Percentiles rank a stretch among this genome's conserved stretches.
These are phyloP conservation scores for Acanthosepion esculentum DNA, from an alignment of 2,888 invertebrate genomes.

Conservation along the genomic window DNA sequence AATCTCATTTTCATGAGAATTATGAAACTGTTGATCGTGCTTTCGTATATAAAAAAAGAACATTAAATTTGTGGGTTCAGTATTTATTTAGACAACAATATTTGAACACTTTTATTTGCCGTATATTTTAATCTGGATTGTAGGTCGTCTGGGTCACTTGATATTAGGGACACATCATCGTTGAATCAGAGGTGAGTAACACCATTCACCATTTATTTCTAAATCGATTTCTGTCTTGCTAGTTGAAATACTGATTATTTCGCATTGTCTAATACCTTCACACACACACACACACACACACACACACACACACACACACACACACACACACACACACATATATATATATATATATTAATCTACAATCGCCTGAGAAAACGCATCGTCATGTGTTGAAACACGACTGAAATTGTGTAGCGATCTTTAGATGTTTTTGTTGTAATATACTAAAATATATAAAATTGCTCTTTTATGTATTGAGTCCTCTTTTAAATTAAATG, in stretches of 20 bases:
- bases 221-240: not conserved
- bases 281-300: too few relatives aligned
- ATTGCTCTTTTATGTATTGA: too few relatives aligned
- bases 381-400: too few relatives aligned
- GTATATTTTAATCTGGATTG: not conserved
- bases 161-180: slow-evolving; percentile 33
- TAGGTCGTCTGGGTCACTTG: slow-evolving; percentile 21
- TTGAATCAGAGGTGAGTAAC: slow-evolving; percentile 2
- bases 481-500: too few relatives aligned
- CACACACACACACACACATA: too few relatives aligned
- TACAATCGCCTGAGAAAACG: not conserved
- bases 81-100: not conserved
- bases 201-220: not conserved
- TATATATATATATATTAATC: slow-evolving; percentile 4
- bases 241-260: not conserved
- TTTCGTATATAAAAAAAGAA: not conserved
- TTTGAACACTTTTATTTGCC: not conserved
- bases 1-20: not conserved
- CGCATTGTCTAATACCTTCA: not conserved
- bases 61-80: not conserved
- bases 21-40: not conserved
- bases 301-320: too few relatives aligned
- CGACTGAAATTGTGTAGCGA: too few relatives aligned
- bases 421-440: too few relatives aligned
- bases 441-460: too few relatives aligned